A percentile compares a stretch with the other conserved stretches of the same genome.
Evolutionary conservation across 1,140 invertebrate genomes (phyloP).

Genomic region (Andricus grossulariae): DNA sequence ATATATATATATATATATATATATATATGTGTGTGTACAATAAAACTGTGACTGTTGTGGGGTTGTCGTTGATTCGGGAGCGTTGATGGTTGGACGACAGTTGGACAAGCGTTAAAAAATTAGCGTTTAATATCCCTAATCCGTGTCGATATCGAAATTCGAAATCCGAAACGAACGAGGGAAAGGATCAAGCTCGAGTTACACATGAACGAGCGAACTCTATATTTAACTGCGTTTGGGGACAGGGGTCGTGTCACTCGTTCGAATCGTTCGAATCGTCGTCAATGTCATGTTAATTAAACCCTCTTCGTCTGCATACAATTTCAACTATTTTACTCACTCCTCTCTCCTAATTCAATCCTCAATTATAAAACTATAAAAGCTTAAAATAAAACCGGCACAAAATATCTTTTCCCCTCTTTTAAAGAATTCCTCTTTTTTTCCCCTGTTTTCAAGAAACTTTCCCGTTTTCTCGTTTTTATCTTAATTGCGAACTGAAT

Average conservation of each 20-base stretch:
- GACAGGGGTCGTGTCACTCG: slow-evolving; percentile 17
- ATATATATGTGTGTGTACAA: too few species aligned
- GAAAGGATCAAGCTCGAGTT: slow-evolving; percentile 20
- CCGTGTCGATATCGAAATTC: slow-evolving; percentile 29
- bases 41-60: slow-evolving; percentile 33
- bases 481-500: too few species aligned
- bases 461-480: too few species aligned
- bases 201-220: slow-evolving; percentile 38
- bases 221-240: slow-evolving; percentile 14
- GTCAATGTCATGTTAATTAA: slow-evolving; percentile 26
- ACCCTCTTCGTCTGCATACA: slow-evolving; percentile 21
- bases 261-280: slow-evolving; percentile 3
- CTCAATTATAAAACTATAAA: neutral
- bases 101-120: slow-evolving; percentile 56
- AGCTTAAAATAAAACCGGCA: too few species aligned
- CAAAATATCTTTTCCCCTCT: too few species aligned
- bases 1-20: too few species aligned
- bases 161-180: slow-evolving; percentile 38
- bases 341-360: slow-evolving; percentile 20
- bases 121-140: slow-evolving; percentile 55
- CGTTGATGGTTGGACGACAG: slow-evolving; percentile 51
- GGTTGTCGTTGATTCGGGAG: slow-evolving; percentile 49
- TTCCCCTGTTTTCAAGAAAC: too few species aligned
- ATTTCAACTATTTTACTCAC: slow-evolving; percentile 23
- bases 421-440: too few species aligned